Base-by-base conservation (phyloP, 2,113 vertebrate genomes). In the Alaudala cheleensis region DNA sequence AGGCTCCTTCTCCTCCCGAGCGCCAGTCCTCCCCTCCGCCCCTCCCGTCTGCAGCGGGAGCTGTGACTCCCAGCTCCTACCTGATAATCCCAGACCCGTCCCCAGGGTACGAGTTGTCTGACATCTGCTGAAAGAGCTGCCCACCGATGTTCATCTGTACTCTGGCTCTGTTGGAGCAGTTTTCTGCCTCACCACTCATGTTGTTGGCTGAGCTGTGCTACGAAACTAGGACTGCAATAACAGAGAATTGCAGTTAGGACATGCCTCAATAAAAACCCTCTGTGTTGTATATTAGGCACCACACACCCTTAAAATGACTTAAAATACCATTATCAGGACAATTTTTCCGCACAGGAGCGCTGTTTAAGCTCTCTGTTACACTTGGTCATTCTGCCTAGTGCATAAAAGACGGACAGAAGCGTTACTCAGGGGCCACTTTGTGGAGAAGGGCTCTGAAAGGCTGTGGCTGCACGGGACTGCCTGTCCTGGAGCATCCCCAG, bases 181-280 rank as follows among this genome's bases (percentile, higher is more conserved):
- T 86, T 94, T 96, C 94, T 93, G 90, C 76, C 87, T 93, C 93
- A 86, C 40, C 88, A 93, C 90, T 92, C 67, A 31, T 57, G 37
- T 19, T 87, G 50, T 64, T 92, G 93, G 66, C 90, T 95, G 81
- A 90, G 76, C 62, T 86, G 71, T 74, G 72, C 93, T 86, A 33
- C 45, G 88, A 73, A 88, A 51, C 69, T 26, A 28, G 51, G 76
- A 42, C 69, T 81, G 67, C 33, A 62, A 90, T 78, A 90, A 96
- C 90, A 93, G 60, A 90, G 66, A 83, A 90, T 62, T 90, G 62
- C 31, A 61, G 58, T 94, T 70, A 85, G 62, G 71, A 66, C 76
- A 86, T 70, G 82, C 80, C 72, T 94, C 91, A 74, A 3, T 83
- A 86, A 92, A 87, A 94, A 70, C 84, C 4, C 58, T 60, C 28